A percentile compares a stretch with the other conserved stretches of the same genome.
Evolutionary conservation across 1,140 invertebrate genomes (phyloP).

Genomic region (Triops longicaudatus): DNA sequence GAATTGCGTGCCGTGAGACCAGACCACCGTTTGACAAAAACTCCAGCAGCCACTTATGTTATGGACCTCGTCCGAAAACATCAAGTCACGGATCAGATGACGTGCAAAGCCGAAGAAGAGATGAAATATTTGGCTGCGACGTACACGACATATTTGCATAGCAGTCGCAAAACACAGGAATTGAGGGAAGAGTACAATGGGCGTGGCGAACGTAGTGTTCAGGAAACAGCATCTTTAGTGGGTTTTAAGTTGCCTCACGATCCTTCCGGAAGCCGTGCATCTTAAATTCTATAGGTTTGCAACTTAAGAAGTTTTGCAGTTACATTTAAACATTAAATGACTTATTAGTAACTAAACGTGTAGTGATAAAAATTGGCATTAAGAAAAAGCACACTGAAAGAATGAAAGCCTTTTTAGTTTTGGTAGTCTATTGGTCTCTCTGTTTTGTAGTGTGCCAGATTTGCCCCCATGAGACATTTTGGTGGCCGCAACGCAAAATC

Average conservation of each 20-base stretch:
- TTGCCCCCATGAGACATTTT: background rate
- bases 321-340: background rate
- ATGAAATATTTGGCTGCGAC: constrained; percentile 58
- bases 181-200: constrained; percentile 62
- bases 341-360: too few relatives aligned
- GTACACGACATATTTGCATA: constrained; percentile 63
- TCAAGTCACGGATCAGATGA: constrained; percentile 63
- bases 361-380: too few relatives aligned
- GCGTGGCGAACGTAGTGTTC: constrained; percentile 61
- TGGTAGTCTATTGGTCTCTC: background rate
- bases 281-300: background rate
- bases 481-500: background rate
- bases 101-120: constrained; percentile 70
- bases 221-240: constrained; percentile 69
- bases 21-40: constrained; percentile 46
- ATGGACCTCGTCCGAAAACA: constrained; percentile 60
- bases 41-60: constrained; percentile 54
- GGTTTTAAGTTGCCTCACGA: constrained; percentile 77
- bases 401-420: background rate
- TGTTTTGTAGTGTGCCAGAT: background rate
- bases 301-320: background rate
- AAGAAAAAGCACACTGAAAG: background rate
- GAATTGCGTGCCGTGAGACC: constrained; percentile 50
- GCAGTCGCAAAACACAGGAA: constrained; percentile 54
- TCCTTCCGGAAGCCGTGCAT: constrained; percentile 38